These are phyloP conservation scores for Synergus umbraculus DNA, from an alignment of 2,888 invertebrate species.

Conservation along the genomic window DNA sequence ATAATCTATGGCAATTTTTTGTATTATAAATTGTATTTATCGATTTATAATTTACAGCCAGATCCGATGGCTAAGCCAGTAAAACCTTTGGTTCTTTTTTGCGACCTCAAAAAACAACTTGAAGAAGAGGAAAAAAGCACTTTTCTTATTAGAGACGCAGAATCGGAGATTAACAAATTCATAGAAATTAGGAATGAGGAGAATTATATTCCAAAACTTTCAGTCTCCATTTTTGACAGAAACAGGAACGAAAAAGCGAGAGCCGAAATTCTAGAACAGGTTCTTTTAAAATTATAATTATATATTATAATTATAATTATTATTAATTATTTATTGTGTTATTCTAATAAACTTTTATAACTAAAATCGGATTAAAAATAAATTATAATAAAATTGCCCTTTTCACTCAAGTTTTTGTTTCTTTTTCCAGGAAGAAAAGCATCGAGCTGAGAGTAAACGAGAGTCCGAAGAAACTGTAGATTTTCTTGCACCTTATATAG, in stretches of 20 bases:
- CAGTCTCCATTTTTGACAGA: slow-evolving; percentile 79
- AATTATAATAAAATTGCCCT: neutral
- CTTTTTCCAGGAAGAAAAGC: slow-evolving; percentile 77
- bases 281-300: slow-evolving; percentile 55
- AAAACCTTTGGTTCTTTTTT: slow-evolving; percentile 83
- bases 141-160: slow-evolving; percentile 79
- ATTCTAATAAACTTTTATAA: neutral
- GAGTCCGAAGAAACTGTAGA: slow-evolving; percentile 83
- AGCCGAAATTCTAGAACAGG: slow-evolving; percentile 79
- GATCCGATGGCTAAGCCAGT: slow-evolving; percentile 81
- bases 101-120: slow-evolving; percentile 82
- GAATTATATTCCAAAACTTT: slow-evolving; percentile 77
- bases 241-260: slow-evolving; percentile 80
- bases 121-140: slow-evolving; percentile 81
- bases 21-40: neutral
- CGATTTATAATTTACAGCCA: slow-evolving; percentile 77
- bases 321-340: neutral
- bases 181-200: slow-evolving; percentile 78
- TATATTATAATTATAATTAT: neutral
- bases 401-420: neutral
- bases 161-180: slow-evolving; percentile 78
- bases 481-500: slow-evolving; percentile 83
- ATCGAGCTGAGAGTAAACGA: slow-evolving; percentile 79
- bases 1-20: neutral
- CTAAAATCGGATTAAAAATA: no score